Evolutionary conservation across 2,797 vertebrate genomes (phyloP).

Genomic region (Coregonus ussuriensis): DNA sequence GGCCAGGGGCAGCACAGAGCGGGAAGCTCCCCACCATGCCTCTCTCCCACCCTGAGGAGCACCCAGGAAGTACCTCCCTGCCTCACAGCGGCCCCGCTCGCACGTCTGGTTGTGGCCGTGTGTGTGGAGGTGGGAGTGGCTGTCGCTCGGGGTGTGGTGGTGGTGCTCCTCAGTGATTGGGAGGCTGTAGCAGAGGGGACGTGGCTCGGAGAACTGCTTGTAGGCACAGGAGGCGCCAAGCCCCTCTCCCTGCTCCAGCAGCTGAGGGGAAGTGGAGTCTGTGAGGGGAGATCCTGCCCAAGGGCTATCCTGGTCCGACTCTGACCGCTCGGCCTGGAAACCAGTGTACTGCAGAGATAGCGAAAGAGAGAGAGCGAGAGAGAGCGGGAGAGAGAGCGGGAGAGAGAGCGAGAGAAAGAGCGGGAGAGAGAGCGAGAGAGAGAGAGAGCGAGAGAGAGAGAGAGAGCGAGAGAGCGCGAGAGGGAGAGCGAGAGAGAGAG

Average conservation of each 20-base stretch:
- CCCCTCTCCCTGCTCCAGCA: constrained; percentile 84
- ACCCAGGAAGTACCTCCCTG: constrained; percentile 91
- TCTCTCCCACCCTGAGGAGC: constrained; percentile 83
- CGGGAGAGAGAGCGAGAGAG: neutral
- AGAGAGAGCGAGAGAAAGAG: neutral
- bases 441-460: neutral
- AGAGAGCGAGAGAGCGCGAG: too few relatives aligned
- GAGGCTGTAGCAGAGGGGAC: constrained; percentile 83
- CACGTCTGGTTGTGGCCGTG: constrained; percentile 86
- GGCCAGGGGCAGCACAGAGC: constrained; percentile 79
- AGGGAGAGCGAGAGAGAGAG: neutral
- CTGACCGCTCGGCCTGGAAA: constrained; percentile 90
- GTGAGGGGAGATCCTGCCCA: constrained; percentile 94
- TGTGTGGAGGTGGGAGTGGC: constrained; percentile 62
- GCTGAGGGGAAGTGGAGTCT: constrained; percentile 87
- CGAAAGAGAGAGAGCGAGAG: constrained; percentile 24
- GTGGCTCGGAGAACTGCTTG: constrained; percentile 82
- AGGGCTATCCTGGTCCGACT: constrained; percentile 93
- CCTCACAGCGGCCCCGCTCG: constrained; percentile 88
- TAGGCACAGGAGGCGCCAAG: constrained; percentile 86
- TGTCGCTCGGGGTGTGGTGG: constrained; percentile 66
- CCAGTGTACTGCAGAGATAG: constrained; percentile 80
- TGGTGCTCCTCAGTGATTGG: constrained; percentile 72
- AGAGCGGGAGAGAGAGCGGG: neutral
- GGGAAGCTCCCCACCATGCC: constrained; percentile 84